These are phyloP conservation scores for Microtus montanus DNA, from an alignment of 2,113 vertebrate species.

Conservation along the genomic window DNA sequence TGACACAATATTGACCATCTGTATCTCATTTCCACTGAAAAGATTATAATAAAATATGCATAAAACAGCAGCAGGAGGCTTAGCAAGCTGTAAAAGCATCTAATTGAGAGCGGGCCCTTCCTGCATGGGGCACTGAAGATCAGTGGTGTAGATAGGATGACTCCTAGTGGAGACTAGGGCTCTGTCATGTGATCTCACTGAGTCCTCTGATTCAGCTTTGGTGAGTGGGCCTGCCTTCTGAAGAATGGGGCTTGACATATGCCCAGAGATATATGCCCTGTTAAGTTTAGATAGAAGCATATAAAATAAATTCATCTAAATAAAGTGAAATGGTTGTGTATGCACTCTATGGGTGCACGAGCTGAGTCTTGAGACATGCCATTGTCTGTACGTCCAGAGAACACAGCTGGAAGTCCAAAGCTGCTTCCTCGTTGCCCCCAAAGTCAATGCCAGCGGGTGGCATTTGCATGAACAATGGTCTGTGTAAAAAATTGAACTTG, in stretches of 20 bases:
- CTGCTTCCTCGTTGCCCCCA: background rate
- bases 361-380: background rate
- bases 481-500: background rate
- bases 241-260: background rate
- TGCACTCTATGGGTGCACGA: background rate
- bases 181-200: background rate
- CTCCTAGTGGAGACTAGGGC: background rate
- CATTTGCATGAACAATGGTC: conserved; percentile 17
- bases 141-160: background rate
- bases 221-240: background rate
- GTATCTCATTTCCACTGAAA: conserved; percentile 45
- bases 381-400: background rate
- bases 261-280: background rate
- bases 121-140: background rate
- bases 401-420: background rate
- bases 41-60: conserved; percentile 43
- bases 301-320: background rate
- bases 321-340: background rate
- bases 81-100: background rate
- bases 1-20: conserved; percentile 58
- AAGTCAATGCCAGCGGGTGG: background rate
- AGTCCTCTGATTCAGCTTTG: background rate
- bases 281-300: conserved; percentile 1
- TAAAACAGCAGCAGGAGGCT: conserved; percentile 32
- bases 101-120: background rate